A percentile compares a stretch with the other conserved stretches of the same genome.
Conservation (phyloP, 1,140 invertebrate genomes). For the Palaemon carinicauda region DNA sequence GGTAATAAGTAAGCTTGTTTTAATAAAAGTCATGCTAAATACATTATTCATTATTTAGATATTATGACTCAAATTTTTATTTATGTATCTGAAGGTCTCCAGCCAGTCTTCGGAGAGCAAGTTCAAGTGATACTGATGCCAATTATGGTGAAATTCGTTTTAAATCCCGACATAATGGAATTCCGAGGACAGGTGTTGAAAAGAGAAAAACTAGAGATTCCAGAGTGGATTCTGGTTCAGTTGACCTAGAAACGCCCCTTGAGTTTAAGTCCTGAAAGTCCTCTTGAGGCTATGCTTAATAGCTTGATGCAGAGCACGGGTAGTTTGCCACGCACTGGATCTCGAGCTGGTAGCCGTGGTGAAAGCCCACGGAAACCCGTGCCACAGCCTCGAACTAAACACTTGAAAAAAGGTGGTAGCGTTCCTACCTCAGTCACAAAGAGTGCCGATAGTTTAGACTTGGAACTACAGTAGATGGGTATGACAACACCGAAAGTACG, state of each 20-base stretch:
- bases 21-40: too few relatives aligned
- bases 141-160: constrained; percentile 58
- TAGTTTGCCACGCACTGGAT: constrained; percentile 56
- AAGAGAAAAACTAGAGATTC: constrained; percentile 62
- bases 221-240: constrained; percentile 65
- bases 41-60: too few relatives aligned
- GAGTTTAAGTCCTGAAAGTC: constrained; percentile 64
- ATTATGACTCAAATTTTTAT: too few relatives aligned
- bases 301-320: constrained; percentile 58
- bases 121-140: constrained; percentile 57
- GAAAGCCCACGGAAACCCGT: constrained; percentile 60
- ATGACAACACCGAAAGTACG: constrained; percentile 50
- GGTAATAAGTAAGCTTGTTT: too few relatives aligned
- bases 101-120: constrained; percentile 51
- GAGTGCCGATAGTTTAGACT: constrained; percentile 67
- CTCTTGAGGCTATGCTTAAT: constrained; percentile 61
- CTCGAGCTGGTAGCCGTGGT: constrained; percentile 53
- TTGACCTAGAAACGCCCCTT: constrained; percentile 65
- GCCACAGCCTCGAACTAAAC: constrained; percentile 61
- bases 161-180: constrained; percentile 59
- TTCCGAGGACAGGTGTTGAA: constrained; percentile 46
- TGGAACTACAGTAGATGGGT: constrained; percentile 62
- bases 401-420: constrained; percentile 52
- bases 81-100: constrained; percentile 34
- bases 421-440: constrained; percentile 49